Evolutionary conservation across 1,140 invertebrate genomes (phyloP).

Genomic region (Aphaenogaster rudis): DNA sequence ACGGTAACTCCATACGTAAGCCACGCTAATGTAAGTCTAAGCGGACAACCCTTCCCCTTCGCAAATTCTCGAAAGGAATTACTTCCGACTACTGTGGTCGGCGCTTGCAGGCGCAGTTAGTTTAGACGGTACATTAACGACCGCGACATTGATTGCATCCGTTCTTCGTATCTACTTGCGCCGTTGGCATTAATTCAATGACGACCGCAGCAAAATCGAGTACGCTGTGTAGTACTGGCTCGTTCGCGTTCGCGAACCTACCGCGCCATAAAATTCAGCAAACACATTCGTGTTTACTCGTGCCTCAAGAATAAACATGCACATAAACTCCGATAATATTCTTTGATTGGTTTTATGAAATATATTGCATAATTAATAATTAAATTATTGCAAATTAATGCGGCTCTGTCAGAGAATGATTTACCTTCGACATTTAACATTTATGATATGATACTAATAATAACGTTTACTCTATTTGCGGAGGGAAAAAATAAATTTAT

Average conservation of each 20-base stretch:
- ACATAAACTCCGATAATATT: slow-evolving; percentile 37
- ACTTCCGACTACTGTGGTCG: slow-evolving; percentile 51
- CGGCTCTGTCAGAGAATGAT: not conserved
- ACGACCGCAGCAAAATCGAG: slow-evolving; percentile 54
- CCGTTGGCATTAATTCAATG: slow-evolving; percentile 51
- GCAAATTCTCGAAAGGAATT: slow-evolving; percentile 52
- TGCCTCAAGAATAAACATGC: slow-evolving; percentile 8
- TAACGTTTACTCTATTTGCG: slow-evolving; percentile 8
- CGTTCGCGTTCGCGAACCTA: slow-evolving; percentile 34
- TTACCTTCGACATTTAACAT: not conserved
- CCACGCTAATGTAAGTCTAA: slow-evolving; percentile 61
- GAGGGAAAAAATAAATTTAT: slow-evolving; percentile 9
- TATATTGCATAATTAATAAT: slow-evolving; percentile 23
- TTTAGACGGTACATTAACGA: slow-evolving; percentile 61
- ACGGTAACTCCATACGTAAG: slow-evolving; percentile 58
- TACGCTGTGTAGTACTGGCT: slow-evolving; percentile 31
- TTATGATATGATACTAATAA: slow-evolving; percentile 6
- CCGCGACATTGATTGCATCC: slow-evolving; percentile 64
- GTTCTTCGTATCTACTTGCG: slow-evolving; percentile 61
- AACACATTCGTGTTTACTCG: slow-evolving; percentile 10
- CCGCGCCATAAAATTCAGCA: slow-evolving; percentile 43
- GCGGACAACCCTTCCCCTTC: slow-evolving; percentile 50
- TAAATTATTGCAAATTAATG: slow-evolving; percentile 26
- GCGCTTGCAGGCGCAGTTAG: slow-evolving; percentile 56
- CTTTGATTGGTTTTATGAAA: slow-evolving; percentile 29